These are phyloP conservation scores for Acleris literana DNA, from an alignment of 2,888 invertebrate species.

Conservation along the genomic window DNA sequence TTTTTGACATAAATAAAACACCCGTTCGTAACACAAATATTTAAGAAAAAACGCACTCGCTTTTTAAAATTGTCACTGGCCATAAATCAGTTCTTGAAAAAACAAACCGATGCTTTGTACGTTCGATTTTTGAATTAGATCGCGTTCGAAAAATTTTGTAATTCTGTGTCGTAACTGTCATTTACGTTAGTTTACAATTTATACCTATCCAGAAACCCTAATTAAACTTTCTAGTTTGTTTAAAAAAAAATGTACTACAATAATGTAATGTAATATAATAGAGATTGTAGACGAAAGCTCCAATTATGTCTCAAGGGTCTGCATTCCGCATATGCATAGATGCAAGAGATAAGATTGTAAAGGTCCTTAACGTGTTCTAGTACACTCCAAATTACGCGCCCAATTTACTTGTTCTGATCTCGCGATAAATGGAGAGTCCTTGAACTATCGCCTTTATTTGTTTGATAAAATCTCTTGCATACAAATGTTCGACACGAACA, in stretches of 20 bases:
- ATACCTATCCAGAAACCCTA: not conserved
- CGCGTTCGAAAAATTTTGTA: conserved; percentile 58
- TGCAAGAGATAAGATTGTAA: conserved; percentile 64
- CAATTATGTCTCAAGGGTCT: conserved; percentile 42
- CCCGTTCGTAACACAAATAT: conserved; percentile 80
- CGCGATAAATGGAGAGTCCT: conserved; percentile 67
- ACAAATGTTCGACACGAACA: not conserved
- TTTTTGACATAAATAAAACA: conserved; percentile 81
- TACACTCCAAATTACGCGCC: conserved; percentile 67
- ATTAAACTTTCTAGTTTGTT: too few species aligned
- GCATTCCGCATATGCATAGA: conserved; percentile 41
- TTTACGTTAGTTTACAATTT: too few species aligned
- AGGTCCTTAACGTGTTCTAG: conserved; percentile 64
- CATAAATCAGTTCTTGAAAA: conserved; percentile 77
- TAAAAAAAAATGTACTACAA: too few species aligned
- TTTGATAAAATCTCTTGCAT: conserved; percentile 31
- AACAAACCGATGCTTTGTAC: conserved; percentile 69
- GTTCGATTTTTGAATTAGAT: conserved; percentile 72
- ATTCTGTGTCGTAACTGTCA: too few species aligned
- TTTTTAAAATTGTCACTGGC: conserved; percentile 74
- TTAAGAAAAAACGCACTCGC: conserved; percentile 61
- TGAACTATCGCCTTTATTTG: conserved; percentile 44
- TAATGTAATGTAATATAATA: too few species aligned
- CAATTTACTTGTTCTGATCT: conserved; percentile 68
- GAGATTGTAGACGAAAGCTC: too few species aligned